Percentiles rank a stretch among this genome's conserved stretches.
These are phyloP conservation scores for Holothuria scabra DNA, from an alignment of 53 echinoderm and acorn worm species.

Conservation along the genomic window DNA sequence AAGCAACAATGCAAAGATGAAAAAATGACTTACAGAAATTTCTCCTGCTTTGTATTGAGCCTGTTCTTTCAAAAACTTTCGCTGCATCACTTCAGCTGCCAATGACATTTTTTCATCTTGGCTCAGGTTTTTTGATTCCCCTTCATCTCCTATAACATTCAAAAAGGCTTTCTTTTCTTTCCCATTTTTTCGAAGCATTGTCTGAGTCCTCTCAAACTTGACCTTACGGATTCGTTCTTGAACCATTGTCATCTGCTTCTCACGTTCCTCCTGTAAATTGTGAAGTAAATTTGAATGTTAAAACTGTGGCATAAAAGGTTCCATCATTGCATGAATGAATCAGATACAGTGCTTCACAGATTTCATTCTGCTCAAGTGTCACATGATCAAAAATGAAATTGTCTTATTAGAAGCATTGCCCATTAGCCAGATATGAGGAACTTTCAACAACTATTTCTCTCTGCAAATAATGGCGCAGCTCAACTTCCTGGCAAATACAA, in stretches of 20 bases:
- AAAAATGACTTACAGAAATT: slow-evolving; percentile 33
- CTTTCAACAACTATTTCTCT: too few species aligned
- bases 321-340: too few species aligned
- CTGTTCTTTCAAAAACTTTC: slow-evolving; percentile 74
- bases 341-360: too few species aligned
- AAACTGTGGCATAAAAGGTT: background rate
- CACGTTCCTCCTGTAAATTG: slow-evolving; percentile 81
- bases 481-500: too few species aligned
- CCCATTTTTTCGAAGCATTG: slow-evolving; percentile 66
- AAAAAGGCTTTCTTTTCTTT: slow-evolving; percentile 65
- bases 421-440: too few species aligned
- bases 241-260: slow-evolving; percentile 85
- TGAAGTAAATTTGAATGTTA: background rate
- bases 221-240: slow-evolving; percentile 86
- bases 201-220: slow-evolving; percentile 90
- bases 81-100: slow-evolving; percentile 76
- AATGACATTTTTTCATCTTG: slow-evolving; percentile 77
- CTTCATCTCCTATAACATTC: slow-evolving; percentile 53
- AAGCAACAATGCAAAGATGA: too few species aligned
- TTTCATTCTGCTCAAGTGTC: too few species aligned
- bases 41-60: slow-evolving; percentile 64
- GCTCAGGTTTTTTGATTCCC: slow-evolving; percentile 38
- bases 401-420: too few species aligned
- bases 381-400: too few species aligned
- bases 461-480: too few species aligned